Conservation (phyloP, 2,113 vertebrate species). For the Tachycineta bicolor region DNA sequence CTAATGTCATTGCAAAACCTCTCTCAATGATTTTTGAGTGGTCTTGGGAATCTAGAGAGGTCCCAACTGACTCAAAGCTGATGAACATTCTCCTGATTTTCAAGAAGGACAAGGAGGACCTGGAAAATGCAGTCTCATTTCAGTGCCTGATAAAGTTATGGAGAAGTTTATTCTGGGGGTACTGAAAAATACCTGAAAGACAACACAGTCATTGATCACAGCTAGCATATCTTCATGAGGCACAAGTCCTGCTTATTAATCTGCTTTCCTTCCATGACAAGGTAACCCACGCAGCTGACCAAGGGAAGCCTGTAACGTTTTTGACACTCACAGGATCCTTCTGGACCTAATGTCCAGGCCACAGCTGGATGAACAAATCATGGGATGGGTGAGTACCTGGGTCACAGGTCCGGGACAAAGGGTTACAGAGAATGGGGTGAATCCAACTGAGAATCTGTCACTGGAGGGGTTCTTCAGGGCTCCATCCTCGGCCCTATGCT, state of each 20-base stretch:
- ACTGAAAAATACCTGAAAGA: neutral
- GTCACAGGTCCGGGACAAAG: neutral
- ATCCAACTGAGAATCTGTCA: neutral
- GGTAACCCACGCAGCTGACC: neutral
- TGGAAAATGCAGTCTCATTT: neutral
- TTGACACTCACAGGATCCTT: neutral
- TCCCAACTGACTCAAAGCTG: rapidly evolving
- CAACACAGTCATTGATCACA: rapidly evolving
- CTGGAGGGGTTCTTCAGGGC: neutral
- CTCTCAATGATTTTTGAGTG: neutral
- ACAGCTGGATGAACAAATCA: neutral
- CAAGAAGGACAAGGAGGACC: neutral
- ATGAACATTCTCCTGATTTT: rapidly evolving
- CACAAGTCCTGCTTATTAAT: neutral
- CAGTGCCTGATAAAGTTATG: too few relatives aligned
- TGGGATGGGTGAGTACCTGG: neutral
- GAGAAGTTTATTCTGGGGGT: neutral
- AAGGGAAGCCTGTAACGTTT: neutral
- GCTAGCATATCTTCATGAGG: neutral
- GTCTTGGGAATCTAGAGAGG: neutral
- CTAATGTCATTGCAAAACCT: neutral
- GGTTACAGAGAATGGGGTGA: neutral
- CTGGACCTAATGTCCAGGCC: neutral
- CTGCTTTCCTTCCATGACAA: neutral
- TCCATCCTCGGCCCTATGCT: neutral